phyloP scores from a whole-genome alignment of 64 coral and sea anemone species.

The Catalaphyllia jardinei region DNA sequence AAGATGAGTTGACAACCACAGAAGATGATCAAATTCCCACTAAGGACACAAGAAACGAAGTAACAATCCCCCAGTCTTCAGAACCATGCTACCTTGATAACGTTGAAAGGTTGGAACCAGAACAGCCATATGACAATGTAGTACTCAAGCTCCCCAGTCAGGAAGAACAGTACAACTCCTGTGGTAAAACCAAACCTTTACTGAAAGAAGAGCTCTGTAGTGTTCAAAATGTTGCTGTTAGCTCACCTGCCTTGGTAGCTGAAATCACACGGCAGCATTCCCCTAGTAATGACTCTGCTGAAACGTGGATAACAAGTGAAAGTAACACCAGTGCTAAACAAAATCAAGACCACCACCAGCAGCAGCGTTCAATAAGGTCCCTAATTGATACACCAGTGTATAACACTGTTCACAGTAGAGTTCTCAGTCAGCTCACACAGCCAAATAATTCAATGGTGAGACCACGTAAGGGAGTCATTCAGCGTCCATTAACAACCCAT shows the following conservation, averaged over 20 bases:
- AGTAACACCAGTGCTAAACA: neutral
- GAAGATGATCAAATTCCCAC: slow-evolving; percentile 44
- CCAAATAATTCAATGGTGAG: neutral
- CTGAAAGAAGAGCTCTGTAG: neutral
- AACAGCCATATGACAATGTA: slow-evolving; percentile 28
- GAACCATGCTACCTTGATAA: neutral
- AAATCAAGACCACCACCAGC: neutral
- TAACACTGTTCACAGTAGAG: slow-evolving; percentile 25
- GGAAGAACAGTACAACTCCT: neutral
- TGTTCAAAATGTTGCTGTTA: neutral
- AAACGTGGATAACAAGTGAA: neutral
- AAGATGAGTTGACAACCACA: slow-evolving; percentile 11
- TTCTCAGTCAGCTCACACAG: slow-evolving; percentile 22
- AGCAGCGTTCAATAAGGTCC: slow-evolving; percentile 19
- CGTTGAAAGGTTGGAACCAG: slow-evolving; percentile 30
- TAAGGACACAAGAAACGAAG: slow-evolving; percentile 28
- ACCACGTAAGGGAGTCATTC: neutral
- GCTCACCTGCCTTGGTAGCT: neutral
- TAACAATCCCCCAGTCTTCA: slow-evolving; percentile 2
- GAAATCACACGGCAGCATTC: neutral
- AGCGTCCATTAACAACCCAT: slow-evolving; percentile 37
- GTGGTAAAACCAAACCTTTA: neutral
- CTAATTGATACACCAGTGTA: slow-evolving; percentile 47
- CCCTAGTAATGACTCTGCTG: neutral
- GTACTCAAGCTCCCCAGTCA: neutral